Conservation (phyloP, 1,140 invertebrate species). For the Scaptomyza hsui region DNA sequence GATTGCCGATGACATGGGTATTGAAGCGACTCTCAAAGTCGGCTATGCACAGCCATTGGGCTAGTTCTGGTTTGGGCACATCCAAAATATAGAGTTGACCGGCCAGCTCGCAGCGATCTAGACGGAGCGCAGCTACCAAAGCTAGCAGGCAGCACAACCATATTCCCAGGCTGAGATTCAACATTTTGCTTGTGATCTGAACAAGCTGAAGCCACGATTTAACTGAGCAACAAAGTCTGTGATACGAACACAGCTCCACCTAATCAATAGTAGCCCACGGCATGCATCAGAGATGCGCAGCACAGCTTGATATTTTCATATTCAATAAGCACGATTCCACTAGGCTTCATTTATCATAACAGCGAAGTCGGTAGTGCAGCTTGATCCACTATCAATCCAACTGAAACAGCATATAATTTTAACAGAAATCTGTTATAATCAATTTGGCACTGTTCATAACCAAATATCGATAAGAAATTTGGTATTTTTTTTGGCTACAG, state of each 20-base stretch:
- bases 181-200: no score
- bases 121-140: conserved; percentile 28
- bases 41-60: conserved; percentile 72
- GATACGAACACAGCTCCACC: conserved; percentile 4
- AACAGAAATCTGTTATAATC: no score
- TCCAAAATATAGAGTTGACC: conserved; percentile 70
- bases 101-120: conserved; percentile 86
- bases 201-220: conserved; percentile 15
- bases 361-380: no score
- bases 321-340: no score
- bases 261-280: conserved; percentile 3
- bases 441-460: no score
- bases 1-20: conserved; percentile 62
- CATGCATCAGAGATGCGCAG: conserved; percentile 26
- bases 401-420: no score
- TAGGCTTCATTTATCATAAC: no score
- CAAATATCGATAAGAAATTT: no score
- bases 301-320: neutral
- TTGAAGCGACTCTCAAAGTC: conserved; percentile 76
- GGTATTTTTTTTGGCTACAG: no score
- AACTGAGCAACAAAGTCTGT: conserved; percentile 10
- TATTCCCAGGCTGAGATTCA: conserved; percentile 23
- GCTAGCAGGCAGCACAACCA: conserved; percentile 19
- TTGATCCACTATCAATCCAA: no score
- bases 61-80: conserved; percentile 66